Base-by-base conservation (phyloP, 2,888 invertebrate genomes). In the Xestoiulus laeticollis region DNA sequence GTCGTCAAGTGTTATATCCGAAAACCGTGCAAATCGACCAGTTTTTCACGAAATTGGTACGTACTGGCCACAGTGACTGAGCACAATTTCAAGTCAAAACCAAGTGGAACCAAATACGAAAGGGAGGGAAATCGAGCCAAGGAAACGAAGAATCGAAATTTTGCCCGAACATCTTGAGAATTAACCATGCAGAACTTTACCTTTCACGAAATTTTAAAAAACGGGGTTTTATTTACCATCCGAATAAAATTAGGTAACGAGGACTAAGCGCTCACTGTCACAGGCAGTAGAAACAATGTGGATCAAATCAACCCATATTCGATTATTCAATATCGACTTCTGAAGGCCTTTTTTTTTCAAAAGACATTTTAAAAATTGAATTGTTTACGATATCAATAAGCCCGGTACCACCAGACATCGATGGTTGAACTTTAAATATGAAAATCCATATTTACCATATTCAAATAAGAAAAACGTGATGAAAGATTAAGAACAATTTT, bases 231-330 rank as follows among this genome's bases (percentile, higher is more conserved):
- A n/a, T 59, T 59, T 59, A 59, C 53, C 53, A 59, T 59, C 53
- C 6, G n/a, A n/a, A 6, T 19, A 59, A n/a, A 59, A 59, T 59
- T 59, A n/a, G 53, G n/a, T 59, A 59, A 83, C 16, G 32, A 83
- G 32, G 83, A 26, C 22, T 83, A 30, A 19, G 83, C 33, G 83
- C 83, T 33, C 83, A 83, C 83, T 83, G 83, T 83, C 83, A 83
- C 83, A 83, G 10, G 22, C 30, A 83, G 19, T 6, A 6, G 22
- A 30, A 16, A 33, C 83, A 83, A 33, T 83, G 83, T 30, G 30
- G 33, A 83, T 83, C 16, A 5, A 83, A 83, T 26, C 83, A 30
- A 83, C 83, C 83, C 83, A 32, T 83, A 5, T 30, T 22, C 5
- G 12, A 82, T 8, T 14, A 68, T 68, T 68, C 26, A 10, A 68